These are phyloP conservation scores for Todiramphus saurophagus DNA, from an alignment of 2,113 vertebrate species.

Conservation along the genomic window DNA sequence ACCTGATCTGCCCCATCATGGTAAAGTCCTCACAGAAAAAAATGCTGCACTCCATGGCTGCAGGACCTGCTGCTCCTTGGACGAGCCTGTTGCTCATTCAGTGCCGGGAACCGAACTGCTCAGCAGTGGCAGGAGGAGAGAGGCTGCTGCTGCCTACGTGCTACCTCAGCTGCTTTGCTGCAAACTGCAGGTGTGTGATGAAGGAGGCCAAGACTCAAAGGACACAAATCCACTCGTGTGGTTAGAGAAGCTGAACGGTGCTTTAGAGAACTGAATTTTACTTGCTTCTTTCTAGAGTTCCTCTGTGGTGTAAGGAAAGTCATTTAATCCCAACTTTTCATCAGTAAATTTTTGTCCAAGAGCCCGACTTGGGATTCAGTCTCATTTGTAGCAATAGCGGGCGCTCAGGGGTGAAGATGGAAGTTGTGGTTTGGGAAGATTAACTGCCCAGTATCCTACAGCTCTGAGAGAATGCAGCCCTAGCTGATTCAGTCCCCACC, in stretches of 20 bases:
- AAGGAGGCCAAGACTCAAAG: neutral
- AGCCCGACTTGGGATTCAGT: neutral
- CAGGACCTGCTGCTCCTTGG: neutral
- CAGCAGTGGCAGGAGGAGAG: neutral
- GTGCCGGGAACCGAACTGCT: neutral
- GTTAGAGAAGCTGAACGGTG: neutral
- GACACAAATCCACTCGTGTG: neutral
- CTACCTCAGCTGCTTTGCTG: neutral
- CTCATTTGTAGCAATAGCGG: neutral
- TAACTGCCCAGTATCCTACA: neutral
- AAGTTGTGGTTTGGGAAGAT: neutral
- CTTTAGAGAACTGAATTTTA: neutral
- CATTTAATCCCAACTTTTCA: neutral
- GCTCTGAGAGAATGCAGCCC: neutral
- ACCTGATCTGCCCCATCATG: neutral
- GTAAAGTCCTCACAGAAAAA: neutral
- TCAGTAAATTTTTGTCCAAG: no score
- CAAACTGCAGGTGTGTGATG: neutral
- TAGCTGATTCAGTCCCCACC: neutral
- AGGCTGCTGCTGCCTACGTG: neutral
- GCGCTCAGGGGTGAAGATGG: neutral
- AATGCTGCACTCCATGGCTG: rapidly evolving
- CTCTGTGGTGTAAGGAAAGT: neutral
- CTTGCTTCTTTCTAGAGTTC: neutral
- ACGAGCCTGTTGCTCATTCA: neutral